Conservation (phyloP, 2,888 invertebrate genomes). For the Magallana nippona region DNA sequence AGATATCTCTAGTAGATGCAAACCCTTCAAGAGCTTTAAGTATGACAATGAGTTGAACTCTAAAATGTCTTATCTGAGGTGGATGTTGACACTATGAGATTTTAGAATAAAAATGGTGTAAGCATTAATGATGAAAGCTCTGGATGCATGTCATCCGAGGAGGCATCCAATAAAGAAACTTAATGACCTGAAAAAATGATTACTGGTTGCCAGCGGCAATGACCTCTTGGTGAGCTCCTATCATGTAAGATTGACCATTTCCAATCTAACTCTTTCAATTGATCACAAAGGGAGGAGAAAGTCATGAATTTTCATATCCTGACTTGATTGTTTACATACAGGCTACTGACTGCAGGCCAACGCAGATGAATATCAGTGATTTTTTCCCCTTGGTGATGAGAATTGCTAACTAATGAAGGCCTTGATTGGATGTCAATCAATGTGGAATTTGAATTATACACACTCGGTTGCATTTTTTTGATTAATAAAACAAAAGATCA, state of each 20-base stretch:
- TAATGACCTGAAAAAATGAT: conserved; percentile 33
- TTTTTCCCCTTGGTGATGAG: conserved; percentile 25
- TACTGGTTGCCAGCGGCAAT: conserved; percentile 21
- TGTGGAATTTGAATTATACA: conserved; percentile 17
- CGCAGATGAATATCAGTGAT: conserved; percentile 28
- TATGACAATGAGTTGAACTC: conserved; percentile 1
- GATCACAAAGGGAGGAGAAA: conserved; percentile 27
- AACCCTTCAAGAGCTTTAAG: not conserved
- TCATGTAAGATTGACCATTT: conserved; percentile 25
- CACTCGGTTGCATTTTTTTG: conserved; percentile 15
- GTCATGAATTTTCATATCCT: conserved; percentile 31
- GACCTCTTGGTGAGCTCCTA: not conserved
- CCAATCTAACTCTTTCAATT: conserved; percentile 33
- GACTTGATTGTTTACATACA: conserved; percentile 21
- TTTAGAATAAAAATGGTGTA: not conserved
- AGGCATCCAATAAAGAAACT: conserved; percentile 27
- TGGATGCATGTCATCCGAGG: conserved; percentile 14
- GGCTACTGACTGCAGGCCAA: conserved; percentile 25
- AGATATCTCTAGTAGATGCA: not conserved
- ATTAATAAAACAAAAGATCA: conserved; percentile 29
- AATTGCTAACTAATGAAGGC: conserved; percentile 25
- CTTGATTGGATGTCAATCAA: conserved; percentile 27
- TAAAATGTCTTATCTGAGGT: conserved; percentile 16
- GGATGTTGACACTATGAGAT: conserved; percentile 15
- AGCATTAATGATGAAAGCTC: conserved; percentile 6